phyloP scores from a whole-genome alignment of 2,113 vertebrate genomes.

The Bos javanicus region DNA sequence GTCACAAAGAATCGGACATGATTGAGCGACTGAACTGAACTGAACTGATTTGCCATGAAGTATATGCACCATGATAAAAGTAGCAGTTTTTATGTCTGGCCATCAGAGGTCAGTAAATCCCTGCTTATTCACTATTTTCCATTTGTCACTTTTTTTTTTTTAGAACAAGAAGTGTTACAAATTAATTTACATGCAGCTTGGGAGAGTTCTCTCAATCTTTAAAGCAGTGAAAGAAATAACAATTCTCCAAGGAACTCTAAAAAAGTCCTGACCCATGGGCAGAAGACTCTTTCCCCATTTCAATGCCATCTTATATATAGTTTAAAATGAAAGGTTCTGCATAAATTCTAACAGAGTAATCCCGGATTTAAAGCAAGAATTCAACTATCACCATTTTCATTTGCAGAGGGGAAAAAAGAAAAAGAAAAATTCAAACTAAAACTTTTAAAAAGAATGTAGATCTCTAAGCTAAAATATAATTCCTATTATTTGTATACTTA shows the following conservation, averaged over 20 bases:
- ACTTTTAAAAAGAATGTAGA: not conserved
- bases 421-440: not conserved
- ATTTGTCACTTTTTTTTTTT: not conserved
- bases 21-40: not conserved
- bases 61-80: not conserved
- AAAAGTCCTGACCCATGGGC: not conserved
- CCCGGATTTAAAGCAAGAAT: not conserved
- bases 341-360: not conserved
- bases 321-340: not conserved
- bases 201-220: not conserved
- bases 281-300: not conserved
- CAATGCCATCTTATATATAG: not conserved
- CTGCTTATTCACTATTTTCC: conserved; percentile 46
- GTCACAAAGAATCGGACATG: not conserved
- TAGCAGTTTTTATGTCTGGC: conserved; percentile 60
- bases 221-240: not conserved
- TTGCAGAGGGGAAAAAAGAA: not conserved
- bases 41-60: not conserved
- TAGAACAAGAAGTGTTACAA: not conserved
- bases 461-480: conserved; percentile 1
- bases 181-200: not conserved
- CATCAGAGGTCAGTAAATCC: conserved; percentile 78
- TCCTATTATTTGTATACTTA: not conserved
- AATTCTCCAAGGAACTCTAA: not conserved
- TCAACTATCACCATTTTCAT: not conserved